Evolutionary conservation across 2,797 vertebrate species (phyloP).

Genomic region (Benthosema pterotum): DNA sequence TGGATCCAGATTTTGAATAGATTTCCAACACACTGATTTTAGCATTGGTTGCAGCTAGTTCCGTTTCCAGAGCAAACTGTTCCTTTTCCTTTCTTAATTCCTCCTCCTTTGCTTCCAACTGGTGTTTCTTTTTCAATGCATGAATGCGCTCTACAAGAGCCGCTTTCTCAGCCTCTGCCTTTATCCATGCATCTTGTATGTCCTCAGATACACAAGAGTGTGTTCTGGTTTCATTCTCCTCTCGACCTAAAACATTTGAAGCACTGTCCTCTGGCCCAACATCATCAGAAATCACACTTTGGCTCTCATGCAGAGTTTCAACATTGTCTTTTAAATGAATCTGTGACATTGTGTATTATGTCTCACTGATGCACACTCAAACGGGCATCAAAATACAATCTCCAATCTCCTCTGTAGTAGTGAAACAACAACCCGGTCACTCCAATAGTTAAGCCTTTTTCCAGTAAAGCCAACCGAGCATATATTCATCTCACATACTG

Average conservation of each 20-base stretch:
- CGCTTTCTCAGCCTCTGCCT: background rate
- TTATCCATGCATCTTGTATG: background rate
- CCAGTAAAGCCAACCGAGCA: too few species aligned
- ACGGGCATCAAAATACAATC: too few species aligned
- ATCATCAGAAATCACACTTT: background rate
- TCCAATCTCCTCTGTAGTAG: too few species aligned
- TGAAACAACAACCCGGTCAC: too few species aligned
- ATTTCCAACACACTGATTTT: conserved; percentile 1
- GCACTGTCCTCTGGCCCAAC: background rate
- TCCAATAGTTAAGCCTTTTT: too few species aligned
- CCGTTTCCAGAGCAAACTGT: background rate
- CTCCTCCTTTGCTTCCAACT: conserved; percentile 1
- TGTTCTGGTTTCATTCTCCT: background rate
- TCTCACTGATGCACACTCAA: too few species aligned
- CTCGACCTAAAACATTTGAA: background rate
- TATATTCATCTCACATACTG: too few species aligned
- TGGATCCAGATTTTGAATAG: too few species aligned
- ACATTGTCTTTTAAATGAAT: background rate
- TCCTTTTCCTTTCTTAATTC: background rate
- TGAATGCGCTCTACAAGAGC: too few species aligned
- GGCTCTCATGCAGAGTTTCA: background rate
- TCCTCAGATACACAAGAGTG: background rate
- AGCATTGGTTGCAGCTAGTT: background rate
- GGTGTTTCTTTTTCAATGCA: background rate
- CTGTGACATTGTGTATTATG: too few species aligned